A percentile compares a stretch with the other conserved stretches of the same genome.
phyloP scores from a whole-genome alignment of 2,797 vertebrate genomes.

The Dipus sagitta region DNA sequence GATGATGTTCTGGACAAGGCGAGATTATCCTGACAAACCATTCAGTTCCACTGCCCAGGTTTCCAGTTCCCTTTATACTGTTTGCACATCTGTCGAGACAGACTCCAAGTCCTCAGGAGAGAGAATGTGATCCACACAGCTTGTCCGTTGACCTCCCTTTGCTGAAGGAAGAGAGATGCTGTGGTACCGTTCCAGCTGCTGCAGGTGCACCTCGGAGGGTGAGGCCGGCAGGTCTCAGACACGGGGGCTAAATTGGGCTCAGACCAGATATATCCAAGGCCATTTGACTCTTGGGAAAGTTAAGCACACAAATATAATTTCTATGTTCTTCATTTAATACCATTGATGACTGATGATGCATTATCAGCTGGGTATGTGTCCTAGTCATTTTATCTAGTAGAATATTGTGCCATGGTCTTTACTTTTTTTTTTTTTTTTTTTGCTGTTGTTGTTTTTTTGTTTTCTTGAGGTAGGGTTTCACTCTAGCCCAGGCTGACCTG shows the following conservation, averaged over 20 bases:
- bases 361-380: not conserved
- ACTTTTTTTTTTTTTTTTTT: no score
- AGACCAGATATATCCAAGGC: slow-evolving; percentile 37
- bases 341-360: not conserved
- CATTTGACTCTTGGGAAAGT: not conserved
- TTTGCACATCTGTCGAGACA: slow-evolving; percentile 5
- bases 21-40: not conserved
- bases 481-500: no score
- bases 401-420: not conserved
- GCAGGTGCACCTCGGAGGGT: not conserved
- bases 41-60: not conserved
- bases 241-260: not conserved
- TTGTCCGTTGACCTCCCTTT: not conserved
- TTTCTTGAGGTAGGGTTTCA: no score
- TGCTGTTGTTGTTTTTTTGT: no score
- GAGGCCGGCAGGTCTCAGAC: not conserved
- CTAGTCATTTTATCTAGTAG: slow-evolving; percentile 14
- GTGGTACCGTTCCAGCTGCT: not conserved
- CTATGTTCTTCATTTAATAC: not conserved
- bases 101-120: not conserved
- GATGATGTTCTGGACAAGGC: not conserved
- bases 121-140: not conserved
- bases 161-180: not conserved
- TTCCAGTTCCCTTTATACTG: not conserved
- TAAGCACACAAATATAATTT: not conserved